Conservation (phyloP, 2,113 vertebrate genomes). For the Prunella himalayana region DNA sequence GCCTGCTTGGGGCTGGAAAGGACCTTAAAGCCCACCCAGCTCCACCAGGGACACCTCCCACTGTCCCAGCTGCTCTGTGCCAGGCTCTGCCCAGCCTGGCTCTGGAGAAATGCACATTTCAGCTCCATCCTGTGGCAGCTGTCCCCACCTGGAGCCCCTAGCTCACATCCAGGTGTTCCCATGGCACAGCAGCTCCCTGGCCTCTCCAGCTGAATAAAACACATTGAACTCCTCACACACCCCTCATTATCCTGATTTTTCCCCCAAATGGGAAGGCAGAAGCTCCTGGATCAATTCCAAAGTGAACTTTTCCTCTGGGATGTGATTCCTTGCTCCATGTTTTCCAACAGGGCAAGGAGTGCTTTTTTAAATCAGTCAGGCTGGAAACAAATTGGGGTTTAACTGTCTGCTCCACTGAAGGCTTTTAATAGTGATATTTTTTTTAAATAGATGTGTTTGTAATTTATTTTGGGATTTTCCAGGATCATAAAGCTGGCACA, state of each 20-base stretch:
- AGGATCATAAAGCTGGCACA: background rate
- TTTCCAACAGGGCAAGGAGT: background rate
- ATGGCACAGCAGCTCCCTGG: background rate
- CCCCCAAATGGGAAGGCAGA: background rate
- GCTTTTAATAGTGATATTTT: background rate
- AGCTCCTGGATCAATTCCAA: background rate
- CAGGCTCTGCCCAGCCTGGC: background rate
- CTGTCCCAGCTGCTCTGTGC: background rate
- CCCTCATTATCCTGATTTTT: background rate
- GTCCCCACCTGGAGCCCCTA: background rate
- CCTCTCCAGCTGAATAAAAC: background rate
- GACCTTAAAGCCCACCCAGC: too few relatives aligned
- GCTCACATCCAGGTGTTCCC: background rate
- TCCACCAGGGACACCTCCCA: background rate
- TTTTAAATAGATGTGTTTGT: background rate
- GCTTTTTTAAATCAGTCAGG: background rate
- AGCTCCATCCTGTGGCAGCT: background rate
- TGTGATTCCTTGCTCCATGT: background rate
- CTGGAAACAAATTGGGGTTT: background rate
- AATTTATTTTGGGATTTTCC: background rate
- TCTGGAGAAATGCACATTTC: background rate
- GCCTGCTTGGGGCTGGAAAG: background rate
- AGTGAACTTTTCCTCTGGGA: background rate
- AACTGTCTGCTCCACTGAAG: background rate
- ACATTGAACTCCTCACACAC: background rate